Conservation (phyloP, 2,888 invertebrate species). For the Andricus curvator region DNA sequence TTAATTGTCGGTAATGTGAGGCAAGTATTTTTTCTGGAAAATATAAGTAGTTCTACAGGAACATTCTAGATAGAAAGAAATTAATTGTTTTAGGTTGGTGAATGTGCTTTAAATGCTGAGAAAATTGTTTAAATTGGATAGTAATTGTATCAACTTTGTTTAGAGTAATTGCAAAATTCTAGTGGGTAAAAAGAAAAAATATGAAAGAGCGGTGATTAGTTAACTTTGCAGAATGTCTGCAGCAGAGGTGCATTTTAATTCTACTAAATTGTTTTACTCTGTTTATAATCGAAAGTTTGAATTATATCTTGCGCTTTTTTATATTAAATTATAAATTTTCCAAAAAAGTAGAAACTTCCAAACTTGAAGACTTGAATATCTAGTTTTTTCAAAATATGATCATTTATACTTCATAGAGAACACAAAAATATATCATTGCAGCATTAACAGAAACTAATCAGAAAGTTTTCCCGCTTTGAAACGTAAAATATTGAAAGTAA, state of each 20-base stretch:
- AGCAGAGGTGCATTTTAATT: not conserved
- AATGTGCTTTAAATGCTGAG: not conserved
- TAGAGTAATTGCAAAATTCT: conserved; percentile 7
- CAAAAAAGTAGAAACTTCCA: no score
- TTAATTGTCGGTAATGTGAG: no score
- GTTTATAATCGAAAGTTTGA: not conserved
- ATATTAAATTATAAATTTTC: no score
- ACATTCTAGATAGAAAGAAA: not conserved
- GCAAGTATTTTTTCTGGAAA: no score
- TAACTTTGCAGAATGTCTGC: not conserved
- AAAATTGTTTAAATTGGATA: conserved; percentile 2
- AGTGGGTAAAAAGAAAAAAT: not conserved
- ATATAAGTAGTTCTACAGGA: not conserved
- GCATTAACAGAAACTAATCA: not conserved
- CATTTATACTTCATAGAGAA: no score
- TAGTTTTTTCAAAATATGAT: no score
- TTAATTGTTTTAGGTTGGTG: not conserved
- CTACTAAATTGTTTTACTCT: not conserved
- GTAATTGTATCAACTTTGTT: not conserved
- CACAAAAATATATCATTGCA: not conserved
- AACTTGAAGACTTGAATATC: no score
- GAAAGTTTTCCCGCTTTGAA: not conserved
- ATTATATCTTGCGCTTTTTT: not conserved
- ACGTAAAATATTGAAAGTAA: conserved; percentile 9
- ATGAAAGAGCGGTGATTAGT: not conserved